Evolutionary conservation across 2,797 vertebrate species (phyloP).

Genomic region (Chaetophractus vellerosus): DNA sequence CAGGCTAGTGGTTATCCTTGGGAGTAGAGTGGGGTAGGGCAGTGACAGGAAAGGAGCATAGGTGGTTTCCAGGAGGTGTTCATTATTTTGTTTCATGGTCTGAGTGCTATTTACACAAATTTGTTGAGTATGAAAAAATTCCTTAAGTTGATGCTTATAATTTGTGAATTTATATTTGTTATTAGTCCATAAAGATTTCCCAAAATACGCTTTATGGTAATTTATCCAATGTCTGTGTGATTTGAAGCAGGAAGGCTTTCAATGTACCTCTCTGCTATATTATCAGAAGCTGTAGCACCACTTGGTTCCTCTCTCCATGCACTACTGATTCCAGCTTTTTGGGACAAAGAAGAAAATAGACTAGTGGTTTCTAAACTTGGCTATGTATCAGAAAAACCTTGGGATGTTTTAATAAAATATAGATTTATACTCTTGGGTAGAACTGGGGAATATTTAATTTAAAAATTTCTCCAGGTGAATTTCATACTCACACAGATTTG

Average conservation of each 20-base stretch:
- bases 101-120: neutral
- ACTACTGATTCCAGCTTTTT: slow-evolving; percentile 12
- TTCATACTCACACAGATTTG: slow-evolving; percentile 20
- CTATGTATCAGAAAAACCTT: neutral
- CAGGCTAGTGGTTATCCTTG: neutral
- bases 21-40: neutral
- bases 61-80: neutral
- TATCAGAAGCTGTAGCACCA: neutral
- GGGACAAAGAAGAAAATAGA: neutral
- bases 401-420: neutral
- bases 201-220: neutral
- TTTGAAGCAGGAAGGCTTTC: neutral
- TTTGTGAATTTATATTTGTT: neutral
- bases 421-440: neutral
- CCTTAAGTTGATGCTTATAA: neutral
- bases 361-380: neutral
- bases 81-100: neutral
- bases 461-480: neutral
- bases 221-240: neutral
- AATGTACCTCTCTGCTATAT: neutral
- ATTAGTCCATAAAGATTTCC: neutral
- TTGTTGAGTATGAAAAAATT: slow-evolving; percentile 21
- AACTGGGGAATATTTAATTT: neutral
- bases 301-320: neutral
- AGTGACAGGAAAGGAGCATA: neutral